Evolutionary conservation across 2,113 vertebrate species (phyloP).

Genomic region (Thunnus maccoyii): DNA sequence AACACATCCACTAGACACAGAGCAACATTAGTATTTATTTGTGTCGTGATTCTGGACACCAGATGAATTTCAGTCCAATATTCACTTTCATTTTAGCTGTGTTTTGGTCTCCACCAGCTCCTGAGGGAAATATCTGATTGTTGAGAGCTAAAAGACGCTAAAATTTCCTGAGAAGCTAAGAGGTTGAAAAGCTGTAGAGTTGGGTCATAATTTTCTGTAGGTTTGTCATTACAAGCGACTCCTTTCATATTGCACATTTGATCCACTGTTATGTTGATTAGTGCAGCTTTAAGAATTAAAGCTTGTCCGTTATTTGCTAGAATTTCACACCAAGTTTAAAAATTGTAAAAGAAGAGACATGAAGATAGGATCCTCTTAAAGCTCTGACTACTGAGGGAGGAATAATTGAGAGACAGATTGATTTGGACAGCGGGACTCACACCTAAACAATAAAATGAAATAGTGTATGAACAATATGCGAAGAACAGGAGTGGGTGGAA

Average conservation of each 20-base stretch:
- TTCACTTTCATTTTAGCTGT: not conserved
- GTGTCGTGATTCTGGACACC: not conserved
- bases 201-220: not conserved
- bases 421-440: slow-evolving; percentile 6
- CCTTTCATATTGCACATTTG: not conserved
- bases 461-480: not conserved
- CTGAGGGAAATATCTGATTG: not conserved
- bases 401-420: slow-evolving; percentile 5
- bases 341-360: not conserved
- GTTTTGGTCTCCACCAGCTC: not conserved
- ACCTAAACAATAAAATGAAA: slow-evolving; percentile 29
- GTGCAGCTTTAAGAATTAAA: not conserved
- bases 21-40: not conserved
- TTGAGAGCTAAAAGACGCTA: no score
- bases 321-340: not conserved
- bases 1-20: not conserved
- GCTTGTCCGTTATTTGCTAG: not conserved
- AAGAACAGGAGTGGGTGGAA: slow-evolving; percentile 2
- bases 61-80: not conserved
- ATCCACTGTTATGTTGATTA: not conserved
- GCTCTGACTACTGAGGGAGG: not conserved
- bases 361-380: not conserved
- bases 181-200: not conserved
- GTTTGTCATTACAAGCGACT: not conserved
- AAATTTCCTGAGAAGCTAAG: no score